Conservation (phyloP, 2,888 invertebrate genomes). For the Disparrhopalites patrizii region DNA sequence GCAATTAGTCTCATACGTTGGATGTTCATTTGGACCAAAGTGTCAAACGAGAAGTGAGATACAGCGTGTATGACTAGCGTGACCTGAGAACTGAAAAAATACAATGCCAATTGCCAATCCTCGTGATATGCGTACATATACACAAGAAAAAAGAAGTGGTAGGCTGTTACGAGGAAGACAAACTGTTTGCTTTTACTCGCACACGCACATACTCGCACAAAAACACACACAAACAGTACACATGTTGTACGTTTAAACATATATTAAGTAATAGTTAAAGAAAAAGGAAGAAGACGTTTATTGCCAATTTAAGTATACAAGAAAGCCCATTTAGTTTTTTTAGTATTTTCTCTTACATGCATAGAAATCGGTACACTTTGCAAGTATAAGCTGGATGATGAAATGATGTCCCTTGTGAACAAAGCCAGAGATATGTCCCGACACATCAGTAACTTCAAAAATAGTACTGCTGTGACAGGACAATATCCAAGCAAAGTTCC, state of each 20-base stretch:
- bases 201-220: not conserved
- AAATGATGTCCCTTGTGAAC: conserved; percentile 20
- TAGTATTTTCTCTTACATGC: no score
- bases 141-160: conserved; percentile 3
- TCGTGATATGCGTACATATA: no score
- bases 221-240: conserved; percentile 9
- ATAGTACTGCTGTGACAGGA: conserved; percentile 97
- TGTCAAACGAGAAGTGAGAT: no score
- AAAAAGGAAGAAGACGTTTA: conserved; percentile 2
- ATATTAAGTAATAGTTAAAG: not conserved
- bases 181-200: conserved; percentile 1
- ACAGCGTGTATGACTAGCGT: no score
- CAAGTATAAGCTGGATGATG: conserved; percentile 1
- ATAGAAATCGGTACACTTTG: no score
- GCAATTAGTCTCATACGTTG: conserved; percentile 5
- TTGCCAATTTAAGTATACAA: not conserved
- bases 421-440: conserved; percentile 76
- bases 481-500: conserved; percentile 73
- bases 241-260: not conserved
- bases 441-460: conserved; percentile 78
- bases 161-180: conserved; percentile 1
- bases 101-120: no score
- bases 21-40: no score
- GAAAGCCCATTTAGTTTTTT: not conserved
- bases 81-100: no score